These are phyloP conservation scores for Stichodactyla mertensii DNA, from an alignment of 64 coral and sea anemone species.

Conservation along the genomic window DNA sequence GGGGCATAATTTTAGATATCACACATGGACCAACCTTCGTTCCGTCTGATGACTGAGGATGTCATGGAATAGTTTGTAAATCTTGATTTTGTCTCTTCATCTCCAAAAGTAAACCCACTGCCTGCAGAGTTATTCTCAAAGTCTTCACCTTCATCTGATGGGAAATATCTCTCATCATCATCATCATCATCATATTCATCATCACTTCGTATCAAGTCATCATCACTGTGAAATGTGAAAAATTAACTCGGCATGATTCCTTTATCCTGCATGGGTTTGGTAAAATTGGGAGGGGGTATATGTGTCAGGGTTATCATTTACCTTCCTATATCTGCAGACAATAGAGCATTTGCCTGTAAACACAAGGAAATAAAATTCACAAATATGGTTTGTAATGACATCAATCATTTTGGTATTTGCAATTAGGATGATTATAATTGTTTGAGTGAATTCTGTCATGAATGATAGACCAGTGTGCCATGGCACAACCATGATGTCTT, in stretches of 20 bases:
- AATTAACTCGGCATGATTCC: not conserved
- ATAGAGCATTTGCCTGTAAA: not conserved
- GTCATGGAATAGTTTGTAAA: slow-evolving; percentile 97
- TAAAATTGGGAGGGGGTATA: not conserved
- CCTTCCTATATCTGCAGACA: not conserved
- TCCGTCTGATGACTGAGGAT: slow-evolving; percentile 87
- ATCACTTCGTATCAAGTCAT: slow-evolving; percentile 45
- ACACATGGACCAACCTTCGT: slow-evolving; percentile 47
- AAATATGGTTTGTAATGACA: too few species aligned
- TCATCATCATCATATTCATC: slow-evolving; percentile 26
- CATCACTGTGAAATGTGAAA: slow-evolving; percentile 26
- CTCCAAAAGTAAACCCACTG: slow-evolving; percentile 62
- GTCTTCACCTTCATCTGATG: slow-evolving; percentile 73
- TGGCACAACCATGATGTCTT: too few species aligned
- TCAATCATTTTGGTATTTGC: too few species aligned
- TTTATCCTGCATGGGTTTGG: too few species aligned
- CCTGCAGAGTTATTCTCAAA: slow-evolving; percentile 31
- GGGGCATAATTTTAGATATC: too few species aligned
- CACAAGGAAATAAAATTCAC: not conserved
- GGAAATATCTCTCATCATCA: slow-evolving; percentile 53
- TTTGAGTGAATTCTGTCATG: too few species aligned
- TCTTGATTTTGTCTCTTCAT: slow-evolving; percentile 85
- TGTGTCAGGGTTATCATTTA: not conserved
- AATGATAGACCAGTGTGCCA: too few species aligned
- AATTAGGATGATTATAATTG: too few species aligned